Conservation (phyloP, 2,113 vertebrate species). For the Mormyrus iriodes region DNA sequence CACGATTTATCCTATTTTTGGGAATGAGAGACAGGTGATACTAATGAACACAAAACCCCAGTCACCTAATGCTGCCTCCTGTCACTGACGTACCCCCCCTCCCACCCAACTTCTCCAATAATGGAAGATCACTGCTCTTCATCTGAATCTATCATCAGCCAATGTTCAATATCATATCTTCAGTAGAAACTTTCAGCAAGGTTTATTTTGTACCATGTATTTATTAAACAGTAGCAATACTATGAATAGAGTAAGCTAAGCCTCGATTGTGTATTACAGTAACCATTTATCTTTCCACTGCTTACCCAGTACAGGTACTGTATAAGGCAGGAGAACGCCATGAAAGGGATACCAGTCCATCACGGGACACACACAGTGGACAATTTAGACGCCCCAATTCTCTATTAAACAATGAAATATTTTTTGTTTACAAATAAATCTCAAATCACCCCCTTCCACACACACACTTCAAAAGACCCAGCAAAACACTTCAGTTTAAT, state of each 20-base stretch:
- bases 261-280: background rate
- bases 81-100: background rate
- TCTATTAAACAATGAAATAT: background rate
- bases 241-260: too few relatives aligned
- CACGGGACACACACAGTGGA: background rate
- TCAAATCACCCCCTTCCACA: background rate
- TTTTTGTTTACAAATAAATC: background rate
- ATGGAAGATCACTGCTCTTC: conserved; percentile 34
- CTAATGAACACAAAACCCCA: background rate
- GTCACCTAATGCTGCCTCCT: background rate
- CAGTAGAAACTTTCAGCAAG: background rate
- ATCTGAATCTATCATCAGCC: conserved; percentile 41
- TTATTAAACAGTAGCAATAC: background rate
- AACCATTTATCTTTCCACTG: background rate
- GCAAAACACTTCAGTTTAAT: background rate
- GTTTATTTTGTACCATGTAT: background rate
- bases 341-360: background rate
- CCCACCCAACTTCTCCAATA: conserved; percentile 24
- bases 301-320: background rate
- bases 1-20: background rate
- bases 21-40: background rate
- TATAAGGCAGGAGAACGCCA: background rate
- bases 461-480: background rate
- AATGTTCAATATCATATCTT: conserved; percentile 35
- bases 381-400: background rate